Evolutionary conservation across 2,113 vertebrate species (phyloP), one percentile per base, ranked within the genome.

Genomic region (Cygnus atratus): DNA sequence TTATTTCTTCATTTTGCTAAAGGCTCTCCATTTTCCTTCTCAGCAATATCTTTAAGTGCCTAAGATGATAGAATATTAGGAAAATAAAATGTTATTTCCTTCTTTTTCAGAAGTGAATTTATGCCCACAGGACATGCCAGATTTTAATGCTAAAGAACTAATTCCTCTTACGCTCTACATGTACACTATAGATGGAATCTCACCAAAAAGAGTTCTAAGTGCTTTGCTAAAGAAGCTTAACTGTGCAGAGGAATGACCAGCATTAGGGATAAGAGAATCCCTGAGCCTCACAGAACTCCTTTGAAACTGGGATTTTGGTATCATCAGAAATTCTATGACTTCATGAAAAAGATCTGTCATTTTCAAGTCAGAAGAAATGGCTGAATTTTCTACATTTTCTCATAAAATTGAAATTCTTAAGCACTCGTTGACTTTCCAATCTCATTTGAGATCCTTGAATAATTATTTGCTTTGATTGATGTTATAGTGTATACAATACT

Each of bases 151-250:
- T 52, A 71, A 55, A 43, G 82, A 90, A 66, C 21, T 3, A 71
- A 77, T 57, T 78, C 22, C 33, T 71, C n/a, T 73, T 84, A 58
- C 19, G 33, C 9, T 66, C 20, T 91, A 19, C 18, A 8, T 22
- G 19, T 57, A 31, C 19, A 44, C 14, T 78, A 29, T 19, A 43
- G 31, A 44, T 90, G 19, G 21, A 90, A 8, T 73, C 67, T 74
- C 58, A 43, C 33, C 55, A 74, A 17, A 2, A 4, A 77, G 24
- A 65, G 37, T 35, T 31, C 0, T 0, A 80, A 84, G 37, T 67
- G 17, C 25, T 85, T 46, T 82, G 39, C 14, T 54, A 55, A 37
- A 67, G 55, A 83, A 90, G 33, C 8, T 80, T 75, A 72, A 76
- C 31, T 41, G 7, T 44, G 31, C 13, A 46, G n/a, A 61, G 68